phyloP scores from a whole-genome alignment of 2,113 vertebrate species.

The Puntigrus tetrazona region DNA sequence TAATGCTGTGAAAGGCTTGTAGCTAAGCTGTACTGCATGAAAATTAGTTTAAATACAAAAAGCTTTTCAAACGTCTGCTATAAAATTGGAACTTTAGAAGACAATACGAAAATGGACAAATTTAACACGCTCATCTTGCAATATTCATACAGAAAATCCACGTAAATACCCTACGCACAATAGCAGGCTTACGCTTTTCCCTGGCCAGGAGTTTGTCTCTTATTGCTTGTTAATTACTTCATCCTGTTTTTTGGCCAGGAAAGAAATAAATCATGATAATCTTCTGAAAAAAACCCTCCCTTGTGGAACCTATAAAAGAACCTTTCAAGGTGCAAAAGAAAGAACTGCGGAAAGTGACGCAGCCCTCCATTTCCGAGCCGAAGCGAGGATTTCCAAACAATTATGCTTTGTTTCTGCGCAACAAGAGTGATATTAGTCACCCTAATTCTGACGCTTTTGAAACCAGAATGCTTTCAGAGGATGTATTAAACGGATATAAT shows the following conservation, averaged over 20 bases:
- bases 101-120: conserved; percentile 42
- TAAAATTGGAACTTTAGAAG: conserved; percentile 24
- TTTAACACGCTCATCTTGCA: conserved; percentile 33
- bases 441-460: conserved; percentile 14
- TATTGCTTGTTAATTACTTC: conserved; percentile 65
- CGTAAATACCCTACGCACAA: conserved; percentile 37
- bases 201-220: conserved; percentile 49
- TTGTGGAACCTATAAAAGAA: conserved; percentile 64
- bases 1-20: background rate
- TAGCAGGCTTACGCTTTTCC: conserved; percentile 40
- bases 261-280: conserved; percentile 62
- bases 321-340: conserved; percentile 54
- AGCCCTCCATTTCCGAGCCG: background rate
- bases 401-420: conserved; percentile 35
- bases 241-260: conserved; percentile 52
- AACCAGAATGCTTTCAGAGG: conserved; percentile 11
- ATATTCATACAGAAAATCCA: conserved; percentile 48
- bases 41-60: conserved; percentile 37
- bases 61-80: conserved; percentile 37
- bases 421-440: conserved; percentile 45
- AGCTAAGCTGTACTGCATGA: conserved; percentile 26
- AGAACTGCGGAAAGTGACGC: conserved; percentile 43
- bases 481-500: conserved; percentile 29
- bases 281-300: conserved; percentile 64
- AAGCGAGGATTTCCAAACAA: conserved; percentile 44